Base-by-base conservation (phyloP, 2,888 invertebrate species). In the Ophioninae sp. region DNA sequence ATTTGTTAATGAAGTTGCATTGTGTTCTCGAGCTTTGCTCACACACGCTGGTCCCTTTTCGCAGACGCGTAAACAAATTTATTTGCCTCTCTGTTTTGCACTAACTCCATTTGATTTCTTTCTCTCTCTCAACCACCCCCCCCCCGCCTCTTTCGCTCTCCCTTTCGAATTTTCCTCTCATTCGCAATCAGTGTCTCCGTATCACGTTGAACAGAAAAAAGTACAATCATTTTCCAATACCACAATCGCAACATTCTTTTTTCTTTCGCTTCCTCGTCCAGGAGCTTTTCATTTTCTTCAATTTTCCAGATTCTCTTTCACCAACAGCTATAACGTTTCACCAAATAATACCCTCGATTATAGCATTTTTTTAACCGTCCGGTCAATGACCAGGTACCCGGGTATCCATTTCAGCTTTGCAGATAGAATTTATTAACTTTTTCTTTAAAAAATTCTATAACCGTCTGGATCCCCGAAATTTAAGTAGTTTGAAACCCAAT, bases 1-100 rank as follows among this genome's bases (percentile, higher is more conserved):
- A 58, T 67, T 41, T 44, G 78, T 79, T 79, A 79, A 84, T 73
- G 79, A 84, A 81, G 79, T 84, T 81, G 75, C 79, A 84, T 84
- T 81, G 84, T 81, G 75, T 72, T 78, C 58, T 77, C 69, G 63
- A 64, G 64, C 63, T 44, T 68, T 51, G 6, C n/a, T 68, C 80
- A 59, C 74, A 51, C 68, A 63, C 64, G 61, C 65, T 51, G 44
- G 23, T 41, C 23, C 67, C 59, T 63, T 78, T 78, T 64, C 56
- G 23, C 71, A 37, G 13, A 37, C n/a, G n/a, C 41, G 59, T 23
- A n/a, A 72, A 20, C 30, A 59, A 22, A 72, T 65, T n/a, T n/a
- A 59, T 59, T 58, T 61, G 37, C 17, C 56, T 39, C 56, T 76
- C 61, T 65, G 44, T 79, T 39, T 51, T n/a, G 69, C 44, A 64